These are phyloP conservation scores for Nerophis lumbriciformis DNA, from an alignment of 2,113 vertebrate species.

Conservation along the genomic window DNA sequence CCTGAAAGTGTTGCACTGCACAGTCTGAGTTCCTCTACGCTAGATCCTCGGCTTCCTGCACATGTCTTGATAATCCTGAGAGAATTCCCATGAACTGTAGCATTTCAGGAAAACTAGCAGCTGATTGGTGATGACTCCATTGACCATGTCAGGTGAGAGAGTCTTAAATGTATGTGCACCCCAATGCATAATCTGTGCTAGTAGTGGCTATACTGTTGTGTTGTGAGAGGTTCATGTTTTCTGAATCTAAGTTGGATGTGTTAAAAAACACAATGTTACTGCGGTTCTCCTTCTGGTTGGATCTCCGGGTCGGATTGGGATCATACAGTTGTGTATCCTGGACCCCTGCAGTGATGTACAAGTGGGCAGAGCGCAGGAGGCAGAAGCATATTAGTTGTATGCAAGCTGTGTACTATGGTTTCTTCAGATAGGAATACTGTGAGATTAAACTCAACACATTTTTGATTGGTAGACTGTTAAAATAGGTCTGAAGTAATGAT, in stretches of 20 bases:
- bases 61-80: conserved; percentile 15
- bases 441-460: too few relatives aligned
- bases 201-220: not conserved
- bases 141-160: conserved; percentile 40
- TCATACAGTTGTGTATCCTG: conserved; percentile 36
- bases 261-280: conserved; percentile 2
- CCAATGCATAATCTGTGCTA: not conserved
- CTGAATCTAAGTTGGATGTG: conserved; percentile 14
- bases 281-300: conserved; percentile 6
- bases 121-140: conserved; percentile 39
- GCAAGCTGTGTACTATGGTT: conserved; percentile 28
- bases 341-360: conserved; percentile 18
- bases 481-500: not conserved
- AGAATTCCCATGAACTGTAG: conserved; percentile 35
- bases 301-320: conserved; percentile 25
- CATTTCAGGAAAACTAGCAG: conserved; percentile 16
- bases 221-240: conserved; percentile 10
- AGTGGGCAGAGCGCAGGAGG: conserved; percentile 8
- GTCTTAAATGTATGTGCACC: conserved; percentile 7
- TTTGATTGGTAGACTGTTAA: too few relatives aligned
- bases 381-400: not conserved
- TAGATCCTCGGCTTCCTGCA: conserved; percentile 24
- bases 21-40: conserved; percentile 13
- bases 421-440: not conserved
- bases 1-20: conserved; percentile 31